phyloP scores from a whole-genome alignment of 2,888 invertebrate genomes.

The Pachliopta kotzebuea region DNA sequence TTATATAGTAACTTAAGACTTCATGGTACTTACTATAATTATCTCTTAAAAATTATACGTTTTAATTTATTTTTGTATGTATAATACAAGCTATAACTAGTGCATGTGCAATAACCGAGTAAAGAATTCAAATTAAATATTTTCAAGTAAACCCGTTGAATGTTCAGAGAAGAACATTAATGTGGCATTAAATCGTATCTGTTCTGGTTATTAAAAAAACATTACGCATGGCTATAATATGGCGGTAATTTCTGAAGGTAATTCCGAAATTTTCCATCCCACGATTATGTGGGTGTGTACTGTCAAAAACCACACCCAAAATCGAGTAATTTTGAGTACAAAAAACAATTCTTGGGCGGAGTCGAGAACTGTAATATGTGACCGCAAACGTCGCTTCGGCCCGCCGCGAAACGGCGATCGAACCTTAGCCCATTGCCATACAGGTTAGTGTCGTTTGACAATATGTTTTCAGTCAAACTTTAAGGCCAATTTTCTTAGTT shows the following conservation, averaged over 20 bases:
- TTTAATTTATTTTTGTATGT: background rate
- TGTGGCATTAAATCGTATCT: conserved; percentile 26
- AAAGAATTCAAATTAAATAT: conserved; percentile 26
- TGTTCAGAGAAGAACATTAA: conserved; percentile 20
- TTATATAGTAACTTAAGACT: too few species aligned
- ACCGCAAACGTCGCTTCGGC: conserved; percentile 17
- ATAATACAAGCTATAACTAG: conserved; percentile 6
- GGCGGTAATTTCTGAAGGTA: conserved; percentile 29
- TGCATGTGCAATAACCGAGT: conserved; percentile 2
- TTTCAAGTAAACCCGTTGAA: conserved; percentile 24
- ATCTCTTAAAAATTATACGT: conserved; percentile 9
- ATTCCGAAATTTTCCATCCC: conserved; percentile 28
- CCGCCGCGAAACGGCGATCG: conserved; percentile 2
- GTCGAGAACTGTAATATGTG: conserved; percentile 31
- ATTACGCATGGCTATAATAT: conserved; percentile 25
- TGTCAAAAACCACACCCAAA: conserved; percentile 31
- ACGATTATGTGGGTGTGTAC: conserved; percentile 29
- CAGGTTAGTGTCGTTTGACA: conserved; percentile 6
- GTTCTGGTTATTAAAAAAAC: conserved; percentile 28
- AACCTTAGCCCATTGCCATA: conserved; percentile 4
- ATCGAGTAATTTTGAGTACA: conserved; percentile 29
- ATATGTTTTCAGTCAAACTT: conserved; percentile 15
- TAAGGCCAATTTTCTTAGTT: conserved; percentile 17
- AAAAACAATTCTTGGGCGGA: conserved; percentile 32
- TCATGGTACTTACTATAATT: too few species aligned